A percentile compares a stretch with the other conserved stretches of the same genome.
Evolutionary conservation across 2,797 vertebrate species (phyloP).

Genomic region (Sylvia borin): DNA sequence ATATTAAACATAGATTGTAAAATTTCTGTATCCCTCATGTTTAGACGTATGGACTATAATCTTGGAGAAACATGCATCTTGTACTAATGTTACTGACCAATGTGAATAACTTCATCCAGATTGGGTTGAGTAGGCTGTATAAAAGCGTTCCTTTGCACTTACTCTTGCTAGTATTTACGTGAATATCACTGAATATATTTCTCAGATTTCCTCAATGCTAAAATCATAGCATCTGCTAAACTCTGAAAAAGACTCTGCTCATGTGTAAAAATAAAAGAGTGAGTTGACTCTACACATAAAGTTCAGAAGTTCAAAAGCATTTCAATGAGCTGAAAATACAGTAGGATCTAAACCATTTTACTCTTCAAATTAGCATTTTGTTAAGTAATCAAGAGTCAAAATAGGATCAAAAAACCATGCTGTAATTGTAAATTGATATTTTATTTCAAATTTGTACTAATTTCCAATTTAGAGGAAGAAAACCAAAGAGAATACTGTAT

Average conservation of each 20-base stretch:
- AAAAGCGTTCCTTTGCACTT: neutral
- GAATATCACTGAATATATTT: neutral
- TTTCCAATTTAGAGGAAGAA: neutral
- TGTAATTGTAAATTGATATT: neutral
- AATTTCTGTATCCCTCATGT: neutral
- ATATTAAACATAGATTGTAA: neutral
- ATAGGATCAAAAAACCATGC: fast-evolving
- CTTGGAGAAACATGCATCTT: neutral
- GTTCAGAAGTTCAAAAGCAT: neutral
- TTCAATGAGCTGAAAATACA: neutral
- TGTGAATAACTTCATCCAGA: neutral
- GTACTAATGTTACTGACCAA: neutral
- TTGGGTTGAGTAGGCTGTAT: neutral
- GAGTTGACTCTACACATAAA: neutral
- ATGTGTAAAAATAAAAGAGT: neutral
- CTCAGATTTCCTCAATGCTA: neutral
- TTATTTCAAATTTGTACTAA: neutral
- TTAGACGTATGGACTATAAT: neutral
- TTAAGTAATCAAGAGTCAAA: neutral
- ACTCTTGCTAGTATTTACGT: neutral
- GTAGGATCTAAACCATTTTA: neutral
- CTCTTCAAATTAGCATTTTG: neutral
- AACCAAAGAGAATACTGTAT: neutral
- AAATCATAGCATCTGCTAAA: neutral
- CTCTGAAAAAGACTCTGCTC: neutral